Conservation (phyloP, 2,797 vertebrate species). For the Chlorospingus flavigularis region DNA sequence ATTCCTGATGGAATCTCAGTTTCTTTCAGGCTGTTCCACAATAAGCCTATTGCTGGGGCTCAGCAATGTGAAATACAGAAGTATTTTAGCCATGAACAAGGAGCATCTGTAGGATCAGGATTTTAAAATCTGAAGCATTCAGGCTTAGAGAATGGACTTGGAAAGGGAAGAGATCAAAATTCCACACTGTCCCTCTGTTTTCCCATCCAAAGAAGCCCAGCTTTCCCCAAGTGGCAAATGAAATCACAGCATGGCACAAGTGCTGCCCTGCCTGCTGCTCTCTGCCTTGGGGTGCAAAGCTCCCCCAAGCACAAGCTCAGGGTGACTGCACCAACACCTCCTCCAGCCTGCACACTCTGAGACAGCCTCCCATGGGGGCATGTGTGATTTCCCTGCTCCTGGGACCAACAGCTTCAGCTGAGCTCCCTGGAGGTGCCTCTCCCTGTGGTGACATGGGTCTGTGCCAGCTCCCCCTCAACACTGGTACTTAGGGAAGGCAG, state of each 20-base stretch:
- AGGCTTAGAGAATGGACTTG: neutral
- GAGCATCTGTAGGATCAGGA: neutral
- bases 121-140: neutral
- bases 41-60: neutral
- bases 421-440: neutral
- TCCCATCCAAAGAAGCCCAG: neutral
- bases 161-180: neutral
- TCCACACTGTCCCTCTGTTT: neutral
- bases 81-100: neutral
- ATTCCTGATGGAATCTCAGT: neutral
- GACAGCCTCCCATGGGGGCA: fast-evolving
- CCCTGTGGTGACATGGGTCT: neutral
- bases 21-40: neutral
- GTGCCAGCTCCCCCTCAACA: neutral
- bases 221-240: neutral
- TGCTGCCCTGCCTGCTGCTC: neutral
- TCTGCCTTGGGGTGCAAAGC: neutral
- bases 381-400: neutral
- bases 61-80: neutral
- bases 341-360: neutral
- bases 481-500: neutral
- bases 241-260: neutral
- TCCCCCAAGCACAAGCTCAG: neutral
- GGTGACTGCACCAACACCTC: neutral
- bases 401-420: neutral